Evolutionary conservation across 1,140 invertebrate species (phyloP), one percentile per base, ranked within the genome.

Genomic region (Proctacanthus coquilletti): DNA sequence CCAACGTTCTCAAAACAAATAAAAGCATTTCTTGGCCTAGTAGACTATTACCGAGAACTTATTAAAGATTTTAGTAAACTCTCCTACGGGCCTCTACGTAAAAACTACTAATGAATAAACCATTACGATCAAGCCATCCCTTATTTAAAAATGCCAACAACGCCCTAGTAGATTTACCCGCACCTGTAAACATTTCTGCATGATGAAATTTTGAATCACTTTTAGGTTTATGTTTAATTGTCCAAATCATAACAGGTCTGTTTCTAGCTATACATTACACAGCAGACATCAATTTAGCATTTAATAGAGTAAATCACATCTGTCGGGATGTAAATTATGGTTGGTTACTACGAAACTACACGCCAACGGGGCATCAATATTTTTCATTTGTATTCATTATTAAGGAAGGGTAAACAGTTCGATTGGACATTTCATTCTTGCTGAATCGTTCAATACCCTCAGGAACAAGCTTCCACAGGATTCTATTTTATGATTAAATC

Each of bases 191-290:
- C 54, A 68, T 68, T 53, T 62, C 62, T 36, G 42, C 45, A 32
- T 62, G 62, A 64, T 66, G 64, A 64, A 66, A 66, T 51, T 65
- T 65, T 56, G 69, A 68, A 14, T 72, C 67, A 11, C 34, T 73
- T 47, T 50, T 74, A 62, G 69, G 65, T 41, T 47, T 74, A 59
- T 69, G 61, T 47, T 61, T 74, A 67, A 52, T 64, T 43, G 66
- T 65, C 52, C 70, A 72, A 70, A 69, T 73, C 64, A 43, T 71
- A 40, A 65, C 64, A 29, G 68, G 70, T 39, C 39, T 71, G 48
- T 72, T 74, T 55, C 56, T 73, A 63, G 61, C 70, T 3, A 70
- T 72, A 64, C 66, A 74, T 55, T 74, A 72, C 60, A 60, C 56
- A 27, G 51, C 64, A 18, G 60, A 70, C 59, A 55, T 69, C 42